Conservation (phyloP, 64 coral and sea anemone genomes). For the Montipora efflorescens region DNA sequence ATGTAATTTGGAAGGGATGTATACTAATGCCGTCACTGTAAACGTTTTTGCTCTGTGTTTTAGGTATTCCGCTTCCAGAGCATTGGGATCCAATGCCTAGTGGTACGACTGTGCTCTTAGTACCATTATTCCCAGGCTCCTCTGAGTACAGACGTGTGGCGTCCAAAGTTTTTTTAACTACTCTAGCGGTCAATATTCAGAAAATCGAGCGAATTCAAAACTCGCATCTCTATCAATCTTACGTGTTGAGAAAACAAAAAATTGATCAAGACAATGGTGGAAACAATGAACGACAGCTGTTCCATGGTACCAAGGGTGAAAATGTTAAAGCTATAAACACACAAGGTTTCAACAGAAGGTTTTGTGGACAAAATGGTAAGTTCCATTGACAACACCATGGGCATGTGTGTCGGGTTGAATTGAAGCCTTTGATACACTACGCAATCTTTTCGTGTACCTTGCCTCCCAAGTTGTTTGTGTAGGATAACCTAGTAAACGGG, state of each 20-base stretch:
- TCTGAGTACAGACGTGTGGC: background rate
- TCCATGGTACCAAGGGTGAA: background rate
- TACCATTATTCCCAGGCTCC: background rate
- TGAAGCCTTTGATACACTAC: no score
- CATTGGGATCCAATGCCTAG: constrained; percentile 7
- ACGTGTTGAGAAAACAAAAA: background rate
- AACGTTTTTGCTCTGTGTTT: background rate
- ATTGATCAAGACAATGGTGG: constrained; percentile 14
- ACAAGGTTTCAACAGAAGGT: constrained; percentile 41
- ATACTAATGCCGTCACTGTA: no score
- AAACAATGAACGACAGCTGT: constrained; percentile 25
- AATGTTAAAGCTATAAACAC: background rate
- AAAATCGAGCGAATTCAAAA: background rate
- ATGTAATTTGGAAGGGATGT: no score
- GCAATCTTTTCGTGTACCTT: no score
- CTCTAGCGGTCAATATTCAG: background rate
- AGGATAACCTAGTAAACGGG: no score
- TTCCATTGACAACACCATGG: no score
- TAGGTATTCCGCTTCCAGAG: background rate
- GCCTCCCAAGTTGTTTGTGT: no score
- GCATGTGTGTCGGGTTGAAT: no score
- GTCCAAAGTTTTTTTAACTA: background rate
- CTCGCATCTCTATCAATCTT: background rate
- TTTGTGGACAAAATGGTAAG: constrained; percentile 1
- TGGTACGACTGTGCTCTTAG: background rate